Conservation (phyloP, 2,113 vertebrate species). For the Chaenogobius annularis region DNA sequence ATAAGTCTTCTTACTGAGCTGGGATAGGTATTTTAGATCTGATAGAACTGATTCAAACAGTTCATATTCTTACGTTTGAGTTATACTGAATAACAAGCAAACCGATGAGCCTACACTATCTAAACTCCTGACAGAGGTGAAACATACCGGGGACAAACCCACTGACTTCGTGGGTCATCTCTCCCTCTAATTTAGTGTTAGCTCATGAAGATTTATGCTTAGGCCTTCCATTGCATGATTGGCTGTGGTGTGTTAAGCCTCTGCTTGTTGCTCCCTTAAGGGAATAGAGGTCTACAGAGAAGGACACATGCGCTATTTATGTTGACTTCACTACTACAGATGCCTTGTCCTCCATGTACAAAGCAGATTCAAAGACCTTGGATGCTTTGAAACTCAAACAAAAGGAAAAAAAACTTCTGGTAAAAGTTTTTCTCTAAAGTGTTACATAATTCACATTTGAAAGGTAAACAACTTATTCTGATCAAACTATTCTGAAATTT, state of each 20-base stretch:
- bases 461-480: neutral
- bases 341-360: neutral
- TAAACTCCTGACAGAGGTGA: neutral
- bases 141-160: neutral
- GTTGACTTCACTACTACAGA: conserved; percentile 19
- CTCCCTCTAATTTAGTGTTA: conserved; percentile 10
- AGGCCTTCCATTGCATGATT: conserved; percentile 35
- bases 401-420: neutral
- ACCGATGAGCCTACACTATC: neutral
- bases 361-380: neutral
- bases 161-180: neutral
- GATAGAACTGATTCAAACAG: neutral
- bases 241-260: conserved; percentile 44
- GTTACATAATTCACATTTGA: too few relatives aligned
- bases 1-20: neutral
- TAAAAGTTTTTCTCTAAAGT: too few relatives aligned
- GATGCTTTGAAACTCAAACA: neutral
- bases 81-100: neutral
- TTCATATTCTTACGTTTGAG: neutral
- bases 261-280: conserved; percentile 37
- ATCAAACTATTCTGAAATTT: neutral
- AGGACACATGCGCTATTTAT: conserved; percentile 40
- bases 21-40: neutral
- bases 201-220: conserved; percentile 24
- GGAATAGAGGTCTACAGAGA: conserved; percentile 13